phyloP scores from a whole-genome alignment of 2,113 vertebrate species.

The Emydura subglobosa region DNA sequence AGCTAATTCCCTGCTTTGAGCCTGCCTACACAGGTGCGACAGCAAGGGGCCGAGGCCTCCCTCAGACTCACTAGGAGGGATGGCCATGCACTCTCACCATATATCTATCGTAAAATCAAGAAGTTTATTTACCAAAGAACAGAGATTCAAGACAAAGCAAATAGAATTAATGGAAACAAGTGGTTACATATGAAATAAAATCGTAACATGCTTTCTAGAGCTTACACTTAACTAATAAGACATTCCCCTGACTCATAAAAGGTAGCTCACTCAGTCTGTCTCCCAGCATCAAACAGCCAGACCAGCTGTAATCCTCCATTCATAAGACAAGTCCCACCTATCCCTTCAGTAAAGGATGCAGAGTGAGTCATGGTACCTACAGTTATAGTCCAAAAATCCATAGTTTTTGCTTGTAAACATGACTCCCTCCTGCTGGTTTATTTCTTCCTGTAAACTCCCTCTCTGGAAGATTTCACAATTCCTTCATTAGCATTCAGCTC shows the following conservation, averaged over 20 bases:
- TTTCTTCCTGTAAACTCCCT: background rate
- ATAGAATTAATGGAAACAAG: background rate
- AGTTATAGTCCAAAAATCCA: background rate
- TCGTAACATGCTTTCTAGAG: background rate
- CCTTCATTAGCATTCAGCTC: background rate
- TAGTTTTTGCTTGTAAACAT: background rate
- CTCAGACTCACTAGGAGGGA: too few species aligned
- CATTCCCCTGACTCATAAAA: background rate
- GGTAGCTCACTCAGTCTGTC: background rate
- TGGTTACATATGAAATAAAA: background rate
- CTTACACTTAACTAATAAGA: background rate
- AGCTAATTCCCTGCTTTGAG: too few species aligned
- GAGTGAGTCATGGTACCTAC: background rate
- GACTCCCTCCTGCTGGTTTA: background rate
- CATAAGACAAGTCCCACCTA: background rate
- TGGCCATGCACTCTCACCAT: too few species aligned
- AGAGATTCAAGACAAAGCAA: background rate
- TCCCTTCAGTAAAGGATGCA: background rate
- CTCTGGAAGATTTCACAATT: background rate
- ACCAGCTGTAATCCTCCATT: background rate
- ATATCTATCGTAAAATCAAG: background rate
- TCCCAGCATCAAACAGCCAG: background rate
- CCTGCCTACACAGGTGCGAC: too few species aligned
- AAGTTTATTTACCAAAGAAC: background rate
- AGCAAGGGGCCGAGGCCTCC: too few species aligned